These are phyloP conservation scores for Gasteruption jaculator DNA, from an alignment of 2,888 invertebrate genomes.

Conservation along the genomic window DNA sequence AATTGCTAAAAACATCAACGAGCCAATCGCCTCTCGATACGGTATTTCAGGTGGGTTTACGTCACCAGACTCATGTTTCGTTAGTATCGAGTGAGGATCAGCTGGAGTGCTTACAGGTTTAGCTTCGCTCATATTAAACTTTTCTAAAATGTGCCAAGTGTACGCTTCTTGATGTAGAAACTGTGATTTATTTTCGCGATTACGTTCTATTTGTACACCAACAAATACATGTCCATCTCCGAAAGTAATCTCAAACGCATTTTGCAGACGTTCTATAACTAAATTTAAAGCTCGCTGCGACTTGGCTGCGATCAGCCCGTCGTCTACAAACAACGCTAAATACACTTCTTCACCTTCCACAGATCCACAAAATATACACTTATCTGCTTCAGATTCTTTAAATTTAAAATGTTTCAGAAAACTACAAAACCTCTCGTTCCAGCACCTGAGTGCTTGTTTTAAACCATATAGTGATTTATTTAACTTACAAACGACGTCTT, in stretches of 20 bases:
- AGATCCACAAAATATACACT: too few relatives aligned
- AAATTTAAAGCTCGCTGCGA: not conserved
- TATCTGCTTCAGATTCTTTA: too few relatives aligned
- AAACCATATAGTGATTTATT: conserved; percentile 20
- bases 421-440: conserved; percentile 16
- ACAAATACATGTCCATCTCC: not conserved
- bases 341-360: too few relatives aligned
- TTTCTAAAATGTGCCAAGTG: not conserved
- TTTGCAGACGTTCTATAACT: not conserved
- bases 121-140: not conserved
- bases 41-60: too few relatives aligned
- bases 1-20: too few relatives aligned
- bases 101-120: conserved; percentile 1
- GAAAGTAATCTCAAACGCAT: not conserved
- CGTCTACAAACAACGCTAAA: too few relatives aligned
- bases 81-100: conserved; percentile 3
- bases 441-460: conserved; percentile 21
- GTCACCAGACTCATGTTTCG: conserved; percentile 7
- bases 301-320: conserved; percentile 6
- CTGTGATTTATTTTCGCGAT: not conserved
- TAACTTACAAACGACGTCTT: conserved; percentile 14
- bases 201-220: not conserved
- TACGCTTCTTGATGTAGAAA: conserved; percentile 4
- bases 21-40: too few relatives aligned
- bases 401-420: conserved; percentile 10